Percentiles rank a stretch among this genome's conserved stretches.
Conservation (phyloP, 2,113 vertebrate genomes). For the Brachyhypopomus gauderio region DNA sequence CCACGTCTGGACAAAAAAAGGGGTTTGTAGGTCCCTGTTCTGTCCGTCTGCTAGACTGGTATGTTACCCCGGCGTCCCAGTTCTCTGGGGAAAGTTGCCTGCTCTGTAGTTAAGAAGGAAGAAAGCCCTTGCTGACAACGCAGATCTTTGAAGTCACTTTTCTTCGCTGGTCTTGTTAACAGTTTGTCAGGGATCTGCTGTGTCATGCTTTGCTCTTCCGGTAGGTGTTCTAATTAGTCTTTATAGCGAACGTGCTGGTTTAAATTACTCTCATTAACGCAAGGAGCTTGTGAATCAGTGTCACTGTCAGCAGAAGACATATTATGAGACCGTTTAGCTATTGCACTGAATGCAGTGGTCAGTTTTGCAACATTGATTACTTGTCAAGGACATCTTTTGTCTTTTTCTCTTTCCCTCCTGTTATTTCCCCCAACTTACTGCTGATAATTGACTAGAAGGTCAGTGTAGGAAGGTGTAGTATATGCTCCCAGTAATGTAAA, state of each 20-base stretch:
- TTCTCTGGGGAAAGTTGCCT: slow-evolving; percentile 15
- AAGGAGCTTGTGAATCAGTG: neutral
- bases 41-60: neutral
- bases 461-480: neutral
- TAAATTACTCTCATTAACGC: neutral
- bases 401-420: no score
- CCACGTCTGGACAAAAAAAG: neutral
- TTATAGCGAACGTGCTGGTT: neutral
- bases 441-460: neutral
- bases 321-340: neutral
- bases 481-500: neutral
- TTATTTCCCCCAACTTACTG: no score
- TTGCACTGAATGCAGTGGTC: neutral
- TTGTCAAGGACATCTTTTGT: neutral
- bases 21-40: neutral
- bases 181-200: neutral
- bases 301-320: neutral
- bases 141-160: neutral
- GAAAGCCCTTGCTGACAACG: slow-evolving; percentile 12
- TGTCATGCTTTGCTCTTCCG: neutral
- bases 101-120: neutral
- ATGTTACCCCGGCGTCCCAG: slow-evolving; percentile 13
- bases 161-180: neutral
- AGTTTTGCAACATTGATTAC: neutral
- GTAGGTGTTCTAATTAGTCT: slow-evolving; percentile 12